These are phyloP conservation scores for Diadegma fenestrale DNA, from an alignment of 2,888 invertebrate genomes.

Conservation along the genomic window DNA sequence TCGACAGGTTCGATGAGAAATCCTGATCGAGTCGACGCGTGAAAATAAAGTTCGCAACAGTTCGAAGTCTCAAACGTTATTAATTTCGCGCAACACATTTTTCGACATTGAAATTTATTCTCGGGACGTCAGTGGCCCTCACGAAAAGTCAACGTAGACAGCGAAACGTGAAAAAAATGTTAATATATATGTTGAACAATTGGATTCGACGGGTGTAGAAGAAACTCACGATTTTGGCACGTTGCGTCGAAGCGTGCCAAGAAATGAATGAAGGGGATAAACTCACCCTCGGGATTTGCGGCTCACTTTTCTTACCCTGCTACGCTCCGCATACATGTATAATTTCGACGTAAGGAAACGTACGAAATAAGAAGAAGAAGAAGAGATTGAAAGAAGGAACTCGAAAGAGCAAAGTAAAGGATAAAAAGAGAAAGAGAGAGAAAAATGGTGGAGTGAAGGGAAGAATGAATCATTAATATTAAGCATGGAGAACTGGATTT, in stretches of 20 bases:
- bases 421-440: constrained; percentile 12
- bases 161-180: constrained; percentile 19
- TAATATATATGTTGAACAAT: constrained; percentile 18
- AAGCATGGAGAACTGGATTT: constrained; percentile 64
- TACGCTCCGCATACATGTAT: constrained; percentile 23
- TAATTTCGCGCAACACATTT: background rate
- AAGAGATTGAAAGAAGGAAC: background rate
- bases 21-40: background rate
- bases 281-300: constrained; percentile 66
- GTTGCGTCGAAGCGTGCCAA: constrained; percentile 73
- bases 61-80: background rate
- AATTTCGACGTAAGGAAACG: background rate
- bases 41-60: background rate
- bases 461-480: constrained; percentile 68
- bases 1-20: too few relatives aligned
- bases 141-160: background rate
- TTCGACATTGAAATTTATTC: background rate
- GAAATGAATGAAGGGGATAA: constrained; percentile 77
- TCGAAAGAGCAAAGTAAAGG: constrained; percentile 17
- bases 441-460: constrained; percentile 13
- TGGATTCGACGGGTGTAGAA: constrained; percentile 11
- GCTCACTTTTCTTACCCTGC: constrained; percentile 63
- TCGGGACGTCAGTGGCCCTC: background rate
- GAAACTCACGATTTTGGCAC: constrained; percentile 43
- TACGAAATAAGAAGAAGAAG: background rate